Conservation (phyloP, 1,140 invertebrate species). For the Zaprionus taronus region DNA sequence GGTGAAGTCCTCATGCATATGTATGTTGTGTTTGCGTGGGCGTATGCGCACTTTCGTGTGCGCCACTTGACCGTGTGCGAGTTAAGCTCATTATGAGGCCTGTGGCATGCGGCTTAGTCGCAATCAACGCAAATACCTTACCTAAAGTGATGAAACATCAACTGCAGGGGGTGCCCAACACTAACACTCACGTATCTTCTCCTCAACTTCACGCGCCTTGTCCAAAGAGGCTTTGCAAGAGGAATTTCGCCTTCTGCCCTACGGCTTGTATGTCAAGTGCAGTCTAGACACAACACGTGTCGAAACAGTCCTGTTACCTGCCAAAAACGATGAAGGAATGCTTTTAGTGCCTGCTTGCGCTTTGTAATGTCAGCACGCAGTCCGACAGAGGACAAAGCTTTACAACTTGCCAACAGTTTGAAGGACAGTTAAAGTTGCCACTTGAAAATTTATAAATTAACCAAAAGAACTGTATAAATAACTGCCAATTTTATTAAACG, state of each 20-base stretch:
- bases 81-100: conserved; percentile 72
- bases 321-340: neutral
- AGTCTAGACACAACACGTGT: conserved; percentile 1
- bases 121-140: conserved; percentile 61
- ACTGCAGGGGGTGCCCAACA: neutral
- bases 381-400: neutral
- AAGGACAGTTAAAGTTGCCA: neutral
- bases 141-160: neutral
- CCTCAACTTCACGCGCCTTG: neutral
- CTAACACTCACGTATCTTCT: neutral
- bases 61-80: conserved; percentile 37
- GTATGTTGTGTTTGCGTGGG: conserved; percentile 5
- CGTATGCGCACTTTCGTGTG: conserved; percentile 5
- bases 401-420: neutral
- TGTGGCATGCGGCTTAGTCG: conserved; percentile 48
- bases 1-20: conserved; percentile 18
- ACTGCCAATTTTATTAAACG: neutral
- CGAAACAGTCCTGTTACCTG: neutral
- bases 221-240: neutral
- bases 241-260: neutral
- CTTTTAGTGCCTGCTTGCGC: neutral
- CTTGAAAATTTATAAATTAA: neutral
- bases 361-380: neutral
- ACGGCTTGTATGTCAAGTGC: neutral
- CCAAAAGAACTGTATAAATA: neutral